Evolutionary conservation across 2,888 invertebrate genomes (phyloP), one percentile per base, ranked within the genome.

Genomic region (Eupithecia centaureata): DNA sequence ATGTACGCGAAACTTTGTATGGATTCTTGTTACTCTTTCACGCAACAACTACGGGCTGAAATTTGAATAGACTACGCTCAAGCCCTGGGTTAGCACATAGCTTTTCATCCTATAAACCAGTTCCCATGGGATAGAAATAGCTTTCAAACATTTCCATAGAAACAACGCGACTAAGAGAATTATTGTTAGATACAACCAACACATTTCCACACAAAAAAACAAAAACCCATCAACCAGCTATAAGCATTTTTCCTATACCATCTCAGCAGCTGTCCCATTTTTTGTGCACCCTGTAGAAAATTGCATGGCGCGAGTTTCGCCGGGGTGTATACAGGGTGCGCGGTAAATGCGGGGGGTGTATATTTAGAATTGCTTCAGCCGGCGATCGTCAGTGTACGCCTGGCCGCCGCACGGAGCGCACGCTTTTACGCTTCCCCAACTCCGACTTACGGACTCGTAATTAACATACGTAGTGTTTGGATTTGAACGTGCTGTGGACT

Each of bases 351-450:
- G 87, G 85, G 89, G 91, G 91, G 90, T 89, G 90, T 92, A 89
- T 93, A 91, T 91, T 92, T 92, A 92, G 92, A 89, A 90, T 88
- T 86, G 87, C 83, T 83, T 76, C 79, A 80, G 80, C 83, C 78
- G 79, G 81, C 79, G 78, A 77, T 80, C 83, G 83, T 80, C 92
- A 93, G 93, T 93, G 83, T 82, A 84, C 82, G 90, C 83, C 86
- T 78, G 78, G 81, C 84, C 82, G 79, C 82, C 86, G 86, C 72
- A 81, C 78, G 73, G 84, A 83, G 81, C 79, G 88, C 84, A 84
- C 85, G 91, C 79, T 81, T 78, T 78, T 74, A 73, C 22, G 79
- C 79, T 79, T 78, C 79, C 79, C 77, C 75, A 82, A 86, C 84
- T 83, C 83, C 22, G 80, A 81, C 42, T 35, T 61, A 57, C 87